A percentile compares a stretch with the other conserved stretches of the same genome.
Evolutionary conservation across 2,888 invertebrate genomes (phyloP).

Genomic region (Drosophila limbata): DNA sequence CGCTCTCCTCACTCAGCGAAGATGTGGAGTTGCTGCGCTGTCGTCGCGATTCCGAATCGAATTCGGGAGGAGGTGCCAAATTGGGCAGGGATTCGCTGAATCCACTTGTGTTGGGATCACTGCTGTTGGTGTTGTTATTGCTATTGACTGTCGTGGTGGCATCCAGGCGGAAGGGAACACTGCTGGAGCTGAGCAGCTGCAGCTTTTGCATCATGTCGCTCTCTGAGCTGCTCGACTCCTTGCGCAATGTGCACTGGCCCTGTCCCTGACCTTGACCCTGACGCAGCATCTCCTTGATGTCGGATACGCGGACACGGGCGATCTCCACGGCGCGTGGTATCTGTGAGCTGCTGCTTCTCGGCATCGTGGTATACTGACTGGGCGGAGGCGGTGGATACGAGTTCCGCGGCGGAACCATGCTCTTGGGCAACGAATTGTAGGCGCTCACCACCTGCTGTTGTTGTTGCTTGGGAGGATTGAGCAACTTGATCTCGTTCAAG

Average conservation of each 20-base stretch:
- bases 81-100: slow-evolving; percentile 91
- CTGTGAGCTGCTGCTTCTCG: slow-evolving; percentile 88
- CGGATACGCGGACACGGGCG: slow-evolving; percentile 84
- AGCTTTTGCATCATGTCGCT: slow-evolving; percentile 86
- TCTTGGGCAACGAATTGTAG: slow-evolving; percentile 85
- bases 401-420: slow-evolving; percentile 87
- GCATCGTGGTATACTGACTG: slow-evolving; percentile 86
- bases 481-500: slow-evolving; percentile 84
- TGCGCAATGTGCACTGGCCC: slow-evolving; percentile 59
- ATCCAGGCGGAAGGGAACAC: slow-evolving; percentile 89
- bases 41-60: slow-evolving; percentile 85
- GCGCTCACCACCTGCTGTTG: slow-evolving; percentile 44
- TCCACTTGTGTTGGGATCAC: slow-evolving; percentile 85
- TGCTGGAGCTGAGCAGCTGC: slow-evolving; percentile 86
- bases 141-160: slow-evolving; percentile 74
- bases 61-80: slow-evolving; percentile 88
- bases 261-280: slow-evolving; percentile 63
- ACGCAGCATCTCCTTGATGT: slow-evolving; percentile 84
- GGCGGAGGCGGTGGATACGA: slow-evolving; percentile 87
- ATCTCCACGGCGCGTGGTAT: slow-evolving; percentile 85
- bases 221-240: slow-evolving; percentile 86
- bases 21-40: slow-evolving; percentile 87
- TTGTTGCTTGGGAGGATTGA: slow-evolving; percentile 83
- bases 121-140: slow-evolving; percentile 76
- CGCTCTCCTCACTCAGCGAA: slow-evolving; percentile 92